A percentile compares a stretch with the other conserved stretches of the same genome.
phyloP scores from a whole-genome alignment of 2,888 invertebrate genomes.

The Aspidiotus destructor region DNA sequence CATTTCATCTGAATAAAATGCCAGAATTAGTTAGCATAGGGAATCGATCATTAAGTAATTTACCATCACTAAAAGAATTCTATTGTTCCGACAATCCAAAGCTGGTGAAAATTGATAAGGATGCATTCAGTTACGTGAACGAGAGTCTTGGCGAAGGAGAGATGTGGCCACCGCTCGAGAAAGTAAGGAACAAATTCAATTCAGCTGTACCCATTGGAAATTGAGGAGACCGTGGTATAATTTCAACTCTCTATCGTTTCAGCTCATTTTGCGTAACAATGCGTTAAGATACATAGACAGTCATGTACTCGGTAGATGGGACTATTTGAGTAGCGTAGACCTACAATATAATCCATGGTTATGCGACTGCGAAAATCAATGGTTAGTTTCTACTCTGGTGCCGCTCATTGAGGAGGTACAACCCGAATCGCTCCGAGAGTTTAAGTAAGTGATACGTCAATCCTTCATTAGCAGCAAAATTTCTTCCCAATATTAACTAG shows the following conservation, averaged over 20 bases:
- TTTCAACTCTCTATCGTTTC: conserved; percentile 37
- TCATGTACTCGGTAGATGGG: conserved; percentile 59
- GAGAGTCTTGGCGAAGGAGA: conserved; percentile 43
- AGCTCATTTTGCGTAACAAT: conserved; percentile 66
- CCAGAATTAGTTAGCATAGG: conserved; percentile 50
- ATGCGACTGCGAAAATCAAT: conserved; percentile 70
- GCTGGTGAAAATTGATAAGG: conserved; percentile 50
- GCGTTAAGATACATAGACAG: conserved; percentile 56
- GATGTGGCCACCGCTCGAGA: conserved; percentile 56
- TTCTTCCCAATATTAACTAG: not conserved
- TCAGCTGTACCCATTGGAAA: not conserved
- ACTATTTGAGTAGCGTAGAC: conserved; percentile 54
- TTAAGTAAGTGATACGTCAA: conserved; percentile 44
- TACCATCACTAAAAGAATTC: conserved; percentile 45
- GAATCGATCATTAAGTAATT: conserved; percentile 48
- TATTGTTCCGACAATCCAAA: conserved; percentile 55
- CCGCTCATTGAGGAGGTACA: conserved; percentile 43
- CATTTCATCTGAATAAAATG: conserved; percentile 61
- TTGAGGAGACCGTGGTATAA: not conserved
- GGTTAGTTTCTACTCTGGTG: conserved; percentile 59
- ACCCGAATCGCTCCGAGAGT: conserved; percentile 40
- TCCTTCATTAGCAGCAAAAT: not conserved
- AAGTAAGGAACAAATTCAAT: conserved; percentile 44
- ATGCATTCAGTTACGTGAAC: conserved; percentile 46
- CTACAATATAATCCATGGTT: conserved; percentile 64